These are phyloP conservation scores for Glossosoma conforme DNA, from an alignment of 1,140 invertebrate genomes.

Conservation along the genomic window DNA sequence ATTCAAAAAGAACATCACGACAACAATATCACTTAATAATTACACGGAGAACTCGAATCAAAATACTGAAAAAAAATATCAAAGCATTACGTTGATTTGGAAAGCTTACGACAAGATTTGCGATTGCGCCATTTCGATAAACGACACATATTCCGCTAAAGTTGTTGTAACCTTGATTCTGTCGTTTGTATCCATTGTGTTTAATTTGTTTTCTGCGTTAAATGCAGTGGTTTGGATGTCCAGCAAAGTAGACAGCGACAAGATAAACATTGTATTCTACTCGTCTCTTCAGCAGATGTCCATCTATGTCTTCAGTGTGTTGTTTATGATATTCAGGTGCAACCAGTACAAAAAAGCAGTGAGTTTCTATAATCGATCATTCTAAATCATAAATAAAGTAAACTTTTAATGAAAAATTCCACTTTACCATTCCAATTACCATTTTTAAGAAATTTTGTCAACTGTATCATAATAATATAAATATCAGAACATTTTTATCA, in stretches of 20 bases:
- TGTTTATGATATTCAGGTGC: neutral
- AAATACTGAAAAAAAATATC: neutral
- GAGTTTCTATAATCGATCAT: no score
- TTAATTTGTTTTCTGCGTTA: neutral
- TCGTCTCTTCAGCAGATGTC: neutral
- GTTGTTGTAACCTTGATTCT: neutral
- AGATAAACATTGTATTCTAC: neutral
- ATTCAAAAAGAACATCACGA: neutral
- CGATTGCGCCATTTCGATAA: neutral
- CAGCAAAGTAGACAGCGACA: neutral
- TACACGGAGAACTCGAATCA: neutral
- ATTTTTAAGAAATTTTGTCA: no score
- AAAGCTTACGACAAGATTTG: conserved; percentile 4
- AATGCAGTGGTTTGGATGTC: neutral
- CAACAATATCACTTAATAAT: neutral
- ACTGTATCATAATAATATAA: no score
- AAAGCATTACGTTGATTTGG: conserved; percentile 1
- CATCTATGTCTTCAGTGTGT: neutral
- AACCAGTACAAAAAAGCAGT: no score
- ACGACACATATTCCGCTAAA: neutral
- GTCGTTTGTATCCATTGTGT: neutral
- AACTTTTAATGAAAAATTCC: no score
- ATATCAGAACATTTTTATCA: no score
- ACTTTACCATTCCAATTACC: no score
- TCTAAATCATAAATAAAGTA: no score